phyloP scores from a whole-genome alignment of 2,797 vertebrate species.

The Margarornis squamiger region DNA sequence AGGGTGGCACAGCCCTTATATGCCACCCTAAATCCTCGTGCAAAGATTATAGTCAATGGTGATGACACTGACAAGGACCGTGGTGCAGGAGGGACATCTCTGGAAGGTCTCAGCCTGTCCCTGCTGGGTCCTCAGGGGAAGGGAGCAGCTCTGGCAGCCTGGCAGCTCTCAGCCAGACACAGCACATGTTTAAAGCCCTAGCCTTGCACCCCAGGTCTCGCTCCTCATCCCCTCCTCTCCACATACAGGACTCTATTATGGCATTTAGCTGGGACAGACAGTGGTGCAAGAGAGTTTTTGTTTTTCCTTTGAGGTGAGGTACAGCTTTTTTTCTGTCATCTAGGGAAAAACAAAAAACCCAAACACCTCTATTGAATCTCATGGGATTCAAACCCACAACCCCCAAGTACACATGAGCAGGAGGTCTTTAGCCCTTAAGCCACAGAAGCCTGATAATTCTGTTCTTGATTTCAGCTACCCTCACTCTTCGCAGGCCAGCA shows the following conservation, averaged over 20 bases:
- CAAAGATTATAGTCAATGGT: background rate
- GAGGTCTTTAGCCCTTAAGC: background rate
- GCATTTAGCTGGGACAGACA: background rate
- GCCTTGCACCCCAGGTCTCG: background rate
- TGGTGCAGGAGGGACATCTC: background rate
- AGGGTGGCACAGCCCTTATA: accelerated
- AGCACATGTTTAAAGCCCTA: background rate
- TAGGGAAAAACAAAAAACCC: background rate
- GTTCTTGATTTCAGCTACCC: background rate
- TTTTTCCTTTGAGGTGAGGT: background rate
- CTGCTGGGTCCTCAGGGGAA: background rate
- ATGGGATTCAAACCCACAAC: conserved; percentile 28
- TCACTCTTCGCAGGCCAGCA: background rate
- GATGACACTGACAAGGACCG: background rate
- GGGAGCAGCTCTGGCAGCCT: background rate
- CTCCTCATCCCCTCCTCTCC: background rate
- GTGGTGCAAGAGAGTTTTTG: background rate
- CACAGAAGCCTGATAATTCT: background rate
- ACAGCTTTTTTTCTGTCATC: background rate
- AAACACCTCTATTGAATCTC: accelerated
- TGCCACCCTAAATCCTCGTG: background rate
- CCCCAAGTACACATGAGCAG: accelerated
- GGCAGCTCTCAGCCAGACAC: background rate
- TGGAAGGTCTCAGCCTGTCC: background rate
- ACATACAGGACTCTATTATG: accelerated